Evolutionary conservation across 2,888 invertebrate genomes (phyloP).

Genomic region (Cyaniris semiargus): DNA sequence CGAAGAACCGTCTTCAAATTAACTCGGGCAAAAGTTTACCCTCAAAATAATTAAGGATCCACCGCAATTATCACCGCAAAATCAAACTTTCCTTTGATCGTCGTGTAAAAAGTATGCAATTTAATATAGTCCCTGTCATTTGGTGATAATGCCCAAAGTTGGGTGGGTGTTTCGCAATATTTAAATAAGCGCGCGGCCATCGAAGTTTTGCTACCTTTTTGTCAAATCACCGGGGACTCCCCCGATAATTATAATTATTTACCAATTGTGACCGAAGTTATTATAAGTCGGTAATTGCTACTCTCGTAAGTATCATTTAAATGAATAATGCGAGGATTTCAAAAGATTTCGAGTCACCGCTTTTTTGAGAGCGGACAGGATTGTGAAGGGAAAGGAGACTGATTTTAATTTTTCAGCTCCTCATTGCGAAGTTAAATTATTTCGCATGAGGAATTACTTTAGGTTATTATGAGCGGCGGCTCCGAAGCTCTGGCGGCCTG

Average conservation of each 20-base stretch:
- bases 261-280: slow-evolving; percentile 75
- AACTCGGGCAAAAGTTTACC: slow-evolving; percentile 78
- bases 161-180: slow-evolving; percentile 56
- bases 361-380: slow-evolving; percentile 54
- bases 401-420: slow-evolving; percentile 62
- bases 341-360: slow-evolving; percentile 59
- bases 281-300: slow-evolving; percentile 64
- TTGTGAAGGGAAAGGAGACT: slow-evolving; percentile 54
- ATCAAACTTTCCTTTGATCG: slow-evolving; percentile 78
- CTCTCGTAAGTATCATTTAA: slow-evolving; percentile 71
- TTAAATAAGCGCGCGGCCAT: slow-evolving; percentile 72
- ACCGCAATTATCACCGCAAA: slow-evolving; percentile 79
- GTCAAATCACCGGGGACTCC: slow-evolving; percentile 67
- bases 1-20: slow-evolving; percentile 75
- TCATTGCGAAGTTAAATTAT: slow-evolving; percentile 69
- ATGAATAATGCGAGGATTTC: slow-evolving; percentile 67
- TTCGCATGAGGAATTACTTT: slow-evolving; percentile 65
- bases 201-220: slow-evolving; percentile 74
- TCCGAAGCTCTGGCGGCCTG: slow-evolving; percentile 51
- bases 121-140: slow-evolving; percentile 55
- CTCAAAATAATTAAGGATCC: slow-evolving; percentile 80
- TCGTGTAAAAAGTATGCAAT: slow-evolving; percentile 54
- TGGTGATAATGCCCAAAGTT: slow-evolving; percentile 53
- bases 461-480: slow-evolving; percentile 61
- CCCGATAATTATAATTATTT: slow-evolving; percentile 79